Evolutionary conservation across 2,888 invertebrate species (phyloP).

Genomic region (Nymphalis polychloros): DNA sequence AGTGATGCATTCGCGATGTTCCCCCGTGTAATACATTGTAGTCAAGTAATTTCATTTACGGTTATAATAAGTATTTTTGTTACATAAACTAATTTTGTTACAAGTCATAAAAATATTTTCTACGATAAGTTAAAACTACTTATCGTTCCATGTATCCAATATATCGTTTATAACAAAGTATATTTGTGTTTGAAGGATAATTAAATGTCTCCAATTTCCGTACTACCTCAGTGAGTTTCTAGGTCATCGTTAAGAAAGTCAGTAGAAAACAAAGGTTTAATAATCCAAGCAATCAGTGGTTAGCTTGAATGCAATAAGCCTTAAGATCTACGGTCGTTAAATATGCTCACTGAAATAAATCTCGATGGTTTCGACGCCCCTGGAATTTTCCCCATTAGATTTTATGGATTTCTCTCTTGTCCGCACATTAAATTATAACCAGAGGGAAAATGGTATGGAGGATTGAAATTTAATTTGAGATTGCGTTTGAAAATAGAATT

Average conservation of each 20-base stretch:
- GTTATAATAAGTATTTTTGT: neutral
- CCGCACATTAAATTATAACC: slow-evolving; percentile 76
- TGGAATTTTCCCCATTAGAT: slow-evolving; percentile 75
- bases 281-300: slow-evolving; percentile 31
- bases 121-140: neutral
- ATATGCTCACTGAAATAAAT: slow-evolving; percentile 69
- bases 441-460: slow-evolving; percentile 59
- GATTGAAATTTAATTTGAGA: slow-evolving; percentile 66
- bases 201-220: neutral
- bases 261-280: slow-evolving; percentile 18
- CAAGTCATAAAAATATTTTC: neutral
- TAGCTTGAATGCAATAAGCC: slow-evolving; percentile 34
- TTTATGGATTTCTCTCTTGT: slow-evolving; percentile 76
- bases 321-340: slow-evolving; percentile 42
- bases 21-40: slow-evolving; percentile 9
- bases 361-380: slow-evolving; percentile 66
- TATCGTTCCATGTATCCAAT: neutral
- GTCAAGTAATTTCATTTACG: slow-evolving; percentile 1
- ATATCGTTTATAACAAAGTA: neutral
- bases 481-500: slow-evolving; percentile 47
- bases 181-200: neutral
- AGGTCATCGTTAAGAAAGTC: slow-evolving; percentile 18
- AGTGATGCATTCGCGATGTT: slow-evolving; percentile 14
- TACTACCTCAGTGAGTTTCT: neutral
- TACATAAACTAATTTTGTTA: neutral